Percentiles rank a stretch among this genome's conserved stretches.
These are phyloP conservation scores for Dinocampus coccinellae DNA, from an alignment of 2,888 invertebrate genomes.

Conservation along the genomic window DNA sequence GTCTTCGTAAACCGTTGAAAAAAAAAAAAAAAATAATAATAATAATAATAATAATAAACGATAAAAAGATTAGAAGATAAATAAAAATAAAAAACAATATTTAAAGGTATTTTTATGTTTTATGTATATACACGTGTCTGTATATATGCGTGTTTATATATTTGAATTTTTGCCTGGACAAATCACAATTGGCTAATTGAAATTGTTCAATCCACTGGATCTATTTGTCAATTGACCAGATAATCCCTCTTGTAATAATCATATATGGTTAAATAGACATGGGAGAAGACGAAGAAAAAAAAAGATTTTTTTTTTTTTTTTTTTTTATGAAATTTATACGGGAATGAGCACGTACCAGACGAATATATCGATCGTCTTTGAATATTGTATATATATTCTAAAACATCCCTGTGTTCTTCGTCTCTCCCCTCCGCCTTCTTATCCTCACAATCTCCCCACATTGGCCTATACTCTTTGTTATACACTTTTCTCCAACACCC, in stretches of 20 bases:
- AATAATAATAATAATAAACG: too few relatives aligned
- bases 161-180: constrained; percentile 22
- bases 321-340: too few relatives aligned
- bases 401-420: constrained; percentile 3
- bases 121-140: constrained; percentile 21
- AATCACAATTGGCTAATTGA: constrained; percentile 33
- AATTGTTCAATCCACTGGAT: constrained; percentile 33
- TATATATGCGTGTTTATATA: too few relatives aligned
- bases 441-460: not conserved
- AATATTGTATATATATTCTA: constrained; percentile 32
- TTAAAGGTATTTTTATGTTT: too few relatives aligned
- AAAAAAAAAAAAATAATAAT: not conserved
- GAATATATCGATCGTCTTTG: constrained; percentile 44
- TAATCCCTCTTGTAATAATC: constrained; percentile 24
- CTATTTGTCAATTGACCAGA: constrained; percentile 15
- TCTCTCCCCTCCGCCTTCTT: too few relatives aligned
- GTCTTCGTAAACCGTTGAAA: not conserved
- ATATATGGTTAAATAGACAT: not conserved
- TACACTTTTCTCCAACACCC: constrained; percentile 32
- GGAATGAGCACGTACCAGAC: too few relatives aligned
- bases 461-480: constrained; percentile 18
- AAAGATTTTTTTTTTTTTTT: too few relatives aligned
- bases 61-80: not conserved
- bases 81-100: not conserved
- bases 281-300: constrained; percentile 12